phyloP scores from a whole-genome alignment of 2,113 vertebrate species.

The Copsychus sechellarum region DNA sequence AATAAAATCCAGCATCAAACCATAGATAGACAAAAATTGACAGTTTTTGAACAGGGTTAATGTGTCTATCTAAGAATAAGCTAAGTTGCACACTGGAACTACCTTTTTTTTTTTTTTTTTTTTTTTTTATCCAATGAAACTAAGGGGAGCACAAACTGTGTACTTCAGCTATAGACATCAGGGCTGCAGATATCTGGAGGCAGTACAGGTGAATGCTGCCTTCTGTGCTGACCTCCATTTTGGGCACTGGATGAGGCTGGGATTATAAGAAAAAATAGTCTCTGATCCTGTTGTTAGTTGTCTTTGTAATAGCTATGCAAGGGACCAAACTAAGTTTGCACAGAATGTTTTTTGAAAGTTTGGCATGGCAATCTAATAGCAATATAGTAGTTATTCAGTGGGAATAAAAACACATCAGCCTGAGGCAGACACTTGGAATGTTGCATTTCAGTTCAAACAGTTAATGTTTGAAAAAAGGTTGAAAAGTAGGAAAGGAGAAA shows the following conservation, averaged over 20 bases:
- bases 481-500: background rate
- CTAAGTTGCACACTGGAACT: background rate
- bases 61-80: background rate
- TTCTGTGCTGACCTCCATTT: background rate
- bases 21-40: background rate
- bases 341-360: background rate
- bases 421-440: background rate
- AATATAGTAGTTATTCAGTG: background rate
- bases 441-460: constrained; percentile 5
- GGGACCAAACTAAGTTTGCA: background rate
- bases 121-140: background rate
- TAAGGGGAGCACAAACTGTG: background rate
- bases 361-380: background rate
- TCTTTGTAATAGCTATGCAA: background rate
- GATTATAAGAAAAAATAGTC: background rate
- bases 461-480: background rate
- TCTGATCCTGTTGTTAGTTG: background rate
- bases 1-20: background rate
- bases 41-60: background rate
- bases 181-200: background rate
- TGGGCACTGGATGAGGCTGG: background rate
- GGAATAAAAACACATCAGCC: background rate
- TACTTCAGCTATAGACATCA: background rate
- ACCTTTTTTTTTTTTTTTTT: background rate
- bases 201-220: background rate